A percentile compares a stretch with the other conserved stretches of the same genome.
These are phyloP conservation scores for Ceratosolen fusciceps DNA, from an alignment of 1,140 invertebrate genomes.

Conservation along the genomic window DNA sequence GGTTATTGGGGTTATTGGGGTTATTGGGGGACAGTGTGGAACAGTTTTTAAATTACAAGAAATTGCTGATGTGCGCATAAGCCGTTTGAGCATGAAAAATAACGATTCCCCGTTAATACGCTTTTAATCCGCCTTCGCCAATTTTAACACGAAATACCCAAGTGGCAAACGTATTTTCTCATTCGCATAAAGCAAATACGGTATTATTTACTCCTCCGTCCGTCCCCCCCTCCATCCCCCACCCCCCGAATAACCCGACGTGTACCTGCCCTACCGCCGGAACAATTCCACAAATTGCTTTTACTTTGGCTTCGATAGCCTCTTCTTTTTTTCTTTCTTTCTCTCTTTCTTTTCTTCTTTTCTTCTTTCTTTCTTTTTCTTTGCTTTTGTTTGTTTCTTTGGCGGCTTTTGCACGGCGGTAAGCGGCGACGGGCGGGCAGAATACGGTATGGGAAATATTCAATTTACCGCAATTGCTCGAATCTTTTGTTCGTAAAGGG, in stretches of 20 bases:
- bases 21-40: background rate
- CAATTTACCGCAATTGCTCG: no score
- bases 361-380: no score
- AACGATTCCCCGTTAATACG: constrained; percentile 24
- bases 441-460: no score
- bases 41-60: constrained; percentile 16
- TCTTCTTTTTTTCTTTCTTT: no score
- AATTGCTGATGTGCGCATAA: constrained; percentile 13
- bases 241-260: no score
- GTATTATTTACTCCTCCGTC: constrained; percentile 1
- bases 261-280: no score
- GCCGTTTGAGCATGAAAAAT: background rate
- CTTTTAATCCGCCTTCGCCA: constrained; percentile 39
- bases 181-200: constrained; percentile 27
- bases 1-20: background rate
- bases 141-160: constrained; percentile 29
- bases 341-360: no score
- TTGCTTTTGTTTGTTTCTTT: no score
- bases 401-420: no score
- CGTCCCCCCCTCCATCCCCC: no score
- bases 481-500: no score
- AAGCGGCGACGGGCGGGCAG: no score
- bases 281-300: constrained; percentile 15
- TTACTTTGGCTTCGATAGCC: background rate
- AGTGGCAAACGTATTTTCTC: constrained; percentile 14